Base-by-base conservation (phyloP, 2,113 vertebrate species). In the Rhabdornis inornatus region DNA sequence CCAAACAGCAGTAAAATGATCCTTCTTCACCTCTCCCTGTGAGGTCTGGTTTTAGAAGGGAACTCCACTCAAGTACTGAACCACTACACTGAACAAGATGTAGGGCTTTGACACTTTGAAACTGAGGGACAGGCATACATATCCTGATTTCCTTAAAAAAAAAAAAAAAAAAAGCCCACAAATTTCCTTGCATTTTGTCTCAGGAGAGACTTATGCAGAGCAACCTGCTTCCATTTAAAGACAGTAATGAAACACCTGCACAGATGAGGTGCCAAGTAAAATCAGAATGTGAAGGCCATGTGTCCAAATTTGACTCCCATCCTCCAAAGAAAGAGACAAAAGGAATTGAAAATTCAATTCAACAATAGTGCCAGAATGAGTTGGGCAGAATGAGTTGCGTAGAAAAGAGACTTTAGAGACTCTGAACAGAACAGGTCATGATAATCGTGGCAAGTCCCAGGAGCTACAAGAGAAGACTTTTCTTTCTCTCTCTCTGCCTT, bases 101-200 rank as follows among this genome's bases (percentile, higher is more conserved):
- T 30, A 74, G 18, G 37, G 6, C 15, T 88, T 56, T 76, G 15
- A 76, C 15, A 42, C 21, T 42, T 66, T 30, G 22, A 82, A 70
- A 49, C 23, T 25, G 33, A 79, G 35, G 45, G 8, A 71, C 5
- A 71, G 17, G 14, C 10, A 20, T 19, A 21, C 24, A 57, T 40
- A 59, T 15, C 9, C 13, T 20, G 4, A 50, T 74, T 75, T 70
- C n/a, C 11, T 44, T 15, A 18, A 19, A 15, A 47, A 65, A 76
- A 61, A 19, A 0, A 42, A 31, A 35, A 13, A 4, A 47, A 65
- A 80, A 61, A 19, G 0, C 2, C 1, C 16, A 60, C 15, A 66
- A 11, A 20, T 72, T 87, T 61, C 49, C 25, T 69, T 64, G 9
- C 16, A 33, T 71, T 85, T 81, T 70, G 13, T 64, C n/a, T 74